Percentiles rank a stretch among this genome's conserved stretches.
Conservation (phyloP, 2,797 vertebrate genomes). For the Xyrichtys novacula region DNA sequence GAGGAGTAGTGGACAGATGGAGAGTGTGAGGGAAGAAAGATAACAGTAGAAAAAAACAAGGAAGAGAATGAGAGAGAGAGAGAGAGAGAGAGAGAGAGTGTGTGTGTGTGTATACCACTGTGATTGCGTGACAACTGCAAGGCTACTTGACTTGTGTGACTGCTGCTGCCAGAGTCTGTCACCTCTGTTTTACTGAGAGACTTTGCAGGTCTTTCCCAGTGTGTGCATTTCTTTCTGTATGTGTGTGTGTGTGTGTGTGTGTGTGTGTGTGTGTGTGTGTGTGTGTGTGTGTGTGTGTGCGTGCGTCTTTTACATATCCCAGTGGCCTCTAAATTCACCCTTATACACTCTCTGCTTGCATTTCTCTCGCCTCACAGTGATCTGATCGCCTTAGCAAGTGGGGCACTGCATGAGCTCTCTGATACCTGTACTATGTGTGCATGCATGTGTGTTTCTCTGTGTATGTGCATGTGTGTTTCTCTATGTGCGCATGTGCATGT, state of each 20-base stretch:
- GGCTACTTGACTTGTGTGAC: constrained; percentile 79
- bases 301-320: constrained; percentile 41
- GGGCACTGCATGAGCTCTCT: constrained; percentile 5
- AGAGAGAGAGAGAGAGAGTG: constrained; percentile 22
- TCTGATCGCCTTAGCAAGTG: constrained; percentile 49
- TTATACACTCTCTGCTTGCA: constrained; percentile 29
- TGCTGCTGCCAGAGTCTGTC: constrained; percentile 80
- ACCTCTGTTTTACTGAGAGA: constrained; percentile 82
- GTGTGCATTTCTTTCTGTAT: constrained; percentile 40
- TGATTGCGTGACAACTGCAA: constrained; percentile 80
- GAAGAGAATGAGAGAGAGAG: constrained; percentile 15
- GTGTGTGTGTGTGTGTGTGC: constrained; percentile 34
- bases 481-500: background rate
- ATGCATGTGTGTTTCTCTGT: background rate
- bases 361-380: constrained; percentile 48
- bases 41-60: constrained; percentile 44
- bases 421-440: constrained; percentile 15
- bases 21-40: constrained; percentile 28
- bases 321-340: constrained; percentile 54
- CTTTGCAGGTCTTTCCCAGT: constrained; percentile 77
- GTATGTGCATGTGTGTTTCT: background rate
- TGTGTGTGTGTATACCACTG: constrained; percentile 54
- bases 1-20: constrained; percentile 32
- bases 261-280: no score
- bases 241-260: constrained; percentile 33